phyloP scores from a whole-genome alignment of 37 sponge, comb jelly and placozoan species.

The Cliona cf. orientalis region DNA sequence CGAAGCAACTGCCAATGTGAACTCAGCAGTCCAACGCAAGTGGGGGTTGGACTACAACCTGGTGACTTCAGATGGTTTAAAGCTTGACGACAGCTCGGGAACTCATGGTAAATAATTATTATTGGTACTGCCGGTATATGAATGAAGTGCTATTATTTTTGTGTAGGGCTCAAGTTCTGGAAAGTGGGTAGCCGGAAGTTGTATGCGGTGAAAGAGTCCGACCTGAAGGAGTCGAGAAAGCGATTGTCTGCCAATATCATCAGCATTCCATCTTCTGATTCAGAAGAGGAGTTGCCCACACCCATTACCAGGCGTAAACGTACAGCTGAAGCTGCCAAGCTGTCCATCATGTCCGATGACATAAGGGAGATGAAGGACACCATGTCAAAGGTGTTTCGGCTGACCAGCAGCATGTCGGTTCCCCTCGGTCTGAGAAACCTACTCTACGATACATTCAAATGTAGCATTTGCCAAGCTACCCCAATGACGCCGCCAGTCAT shows the following conservation, averaged over 20 bases:
- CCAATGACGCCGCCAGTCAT: slow-evolving; percentile 40
- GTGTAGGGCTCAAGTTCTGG: background rate
- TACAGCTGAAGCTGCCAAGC: background rate
- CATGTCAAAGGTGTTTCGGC: background rate
- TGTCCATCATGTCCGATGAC: too few relatives aligned
- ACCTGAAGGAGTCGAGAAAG: background rate
- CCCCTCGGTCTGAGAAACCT: background rate
- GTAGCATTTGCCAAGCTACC: slow-evolving; percentile 35
- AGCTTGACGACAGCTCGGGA: too few relatives aligned
- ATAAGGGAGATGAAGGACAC: background rate
- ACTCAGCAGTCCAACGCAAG: too few relatives aligned
- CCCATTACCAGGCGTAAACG: background rate
- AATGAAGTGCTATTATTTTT: background rate
- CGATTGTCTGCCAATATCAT: too few relatives aligned
- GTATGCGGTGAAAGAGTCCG: background rate
- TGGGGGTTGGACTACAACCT: too few relatives aligned
- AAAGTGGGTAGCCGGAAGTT: background rate
- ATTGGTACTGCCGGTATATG: too few relatives aligned
- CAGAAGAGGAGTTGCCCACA: background rate
- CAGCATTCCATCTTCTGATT: background rate
- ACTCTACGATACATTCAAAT: slow-evolving; percentile 23
- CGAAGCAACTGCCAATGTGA: too few relatives aligned
- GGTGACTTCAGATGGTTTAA: too few relatives aligned
- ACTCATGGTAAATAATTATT: too few relatives aligned
- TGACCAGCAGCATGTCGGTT: background rate